These are phyloP conservation scores for Drosophila gaucha DNA, from an alignment of 2,888 invertebrate genomes.

Conservation along the genomic window DNA sequence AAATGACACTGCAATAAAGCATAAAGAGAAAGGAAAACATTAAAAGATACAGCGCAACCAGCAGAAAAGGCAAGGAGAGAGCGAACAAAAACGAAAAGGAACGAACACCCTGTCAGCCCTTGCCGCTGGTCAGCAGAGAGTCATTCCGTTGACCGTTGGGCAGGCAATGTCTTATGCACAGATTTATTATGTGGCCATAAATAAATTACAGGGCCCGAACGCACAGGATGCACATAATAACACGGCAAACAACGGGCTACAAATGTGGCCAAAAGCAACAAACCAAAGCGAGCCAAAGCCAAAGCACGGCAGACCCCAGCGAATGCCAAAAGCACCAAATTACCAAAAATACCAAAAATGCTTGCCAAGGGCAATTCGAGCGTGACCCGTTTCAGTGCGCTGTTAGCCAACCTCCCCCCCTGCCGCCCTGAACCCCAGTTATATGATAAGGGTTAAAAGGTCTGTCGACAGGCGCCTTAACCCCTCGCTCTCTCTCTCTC, in stretches of 20 bases:
- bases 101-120: not conserved
- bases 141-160: slow-evolving; percentile 49
- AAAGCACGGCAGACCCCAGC: slow-evolving; percentile 15
- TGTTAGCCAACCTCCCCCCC: slow-evolving; percentile 9
- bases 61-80: slow-evolving; percentile 10
- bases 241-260: slow-evolving; percentile 26
- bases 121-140: slow-evolving; percentile 9
- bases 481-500: not conserved
- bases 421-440: slow-evolving; percentile 1
- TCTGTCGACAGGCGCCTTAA: slow-evolving; percentile 61
- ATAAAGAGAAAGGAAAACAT: slow-evolving; percentile 54
- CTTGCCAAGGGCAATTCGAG: slow-evolving; percentile 54
- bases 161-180: slow-evolving; percentile 76
- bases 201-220: slow-evolving; percentile 77
- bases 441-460: slow-evolving; percentile 74
- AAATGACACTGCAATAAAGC: slow-evolving; percentile 76
- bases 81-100: not conserved
- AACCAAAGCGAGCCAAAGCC: slow-evolving; percentile 16
- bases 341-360: slow-evolving; percentile 44
- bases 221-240: slow-evolving; percentile 63
- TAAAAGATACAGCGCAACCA: slow-evolving; percentile 49
- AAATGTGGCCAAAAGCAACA: slow-evolving; percentile 18
- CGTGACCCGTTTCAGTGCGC: slow-evolving; percentile 45
- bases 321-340: slow-evolving; percentile 39
- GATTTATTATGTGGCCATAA: slow-evolving; percentile 83